phyloP scores from a whole-genome alignment of 2,797 vertebrate species.

The Danio aesculapii region DNA sequence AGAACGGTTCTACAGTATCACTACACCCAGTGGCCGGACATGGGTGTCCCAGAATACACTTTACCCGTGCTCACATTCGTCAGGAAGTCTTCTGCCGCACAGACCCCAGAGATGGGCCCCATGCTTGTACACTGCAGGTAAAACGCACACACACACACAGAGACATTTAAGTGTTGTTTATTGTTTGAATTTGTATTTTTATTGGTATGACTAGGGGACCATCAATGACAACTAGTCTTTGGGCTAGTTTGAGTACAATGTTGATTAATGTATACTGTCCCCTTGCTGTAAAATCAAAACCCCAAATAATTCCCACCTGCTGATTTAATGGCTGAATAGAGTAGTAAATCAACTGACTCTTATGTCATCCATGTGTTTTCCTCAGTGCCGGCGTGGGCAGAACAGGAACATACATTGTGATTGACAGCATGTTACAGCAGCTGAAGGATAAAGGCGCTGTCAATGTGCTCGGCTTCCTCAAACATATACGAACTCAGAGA shows the following conservation, averaged over 20 bases:
- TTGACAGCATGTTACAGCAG: slow-evolving; percentile 96
- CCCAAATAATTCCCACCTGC: neutral
- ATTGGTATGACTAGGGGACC: too few relatives aligned
- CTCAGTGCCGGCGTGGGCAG: slow-evolving; percentile 92
- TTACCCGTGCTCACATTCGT: slow-evolving; percentile 93
- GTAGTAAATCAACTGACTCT: neutral
- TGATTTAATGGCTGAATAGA: neutral
- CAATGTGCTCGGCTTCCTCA: slow-evolving; percentile 92
- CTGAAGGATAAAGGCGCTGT: slow-evolving; percentile 94
- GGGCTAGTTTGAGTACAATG: too few relatives aligned
- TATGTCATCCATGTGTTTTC: slow-evolving; percentile 23
- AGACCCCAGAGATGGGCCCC: slow-evolving; percentile 86
- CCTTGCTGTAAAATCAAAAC: too few relatives aligned
- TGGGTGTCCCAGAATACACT: slow-evolving; percentile 93
- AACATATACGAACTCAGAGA: slow-evolving; percentile 96
- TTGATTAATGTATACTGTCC: too few relatives aligned
- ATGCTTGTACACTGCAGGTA: slow-evolving; percentile 95
- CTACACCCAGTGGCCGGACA: slow-evolving; percentile 96
- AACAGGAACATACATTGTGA: slow-evolving; percentile 94
- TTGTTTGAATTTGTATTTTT: too few relatives aligned
- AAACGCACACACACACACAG: neutral
- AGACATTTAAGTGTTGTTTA: too few relatives aligned
- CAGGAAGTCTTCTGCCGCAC: slow-evolving; percentile 87
- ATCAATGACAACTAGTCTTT: too few relatives aligned
- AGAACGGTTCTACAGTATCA: slow-evolving; percentile 91